Evolutionary conservation across 64 coral and sea anemone species (phyloP).

Genomic region (Astreopora myriophthalma): DNA sequence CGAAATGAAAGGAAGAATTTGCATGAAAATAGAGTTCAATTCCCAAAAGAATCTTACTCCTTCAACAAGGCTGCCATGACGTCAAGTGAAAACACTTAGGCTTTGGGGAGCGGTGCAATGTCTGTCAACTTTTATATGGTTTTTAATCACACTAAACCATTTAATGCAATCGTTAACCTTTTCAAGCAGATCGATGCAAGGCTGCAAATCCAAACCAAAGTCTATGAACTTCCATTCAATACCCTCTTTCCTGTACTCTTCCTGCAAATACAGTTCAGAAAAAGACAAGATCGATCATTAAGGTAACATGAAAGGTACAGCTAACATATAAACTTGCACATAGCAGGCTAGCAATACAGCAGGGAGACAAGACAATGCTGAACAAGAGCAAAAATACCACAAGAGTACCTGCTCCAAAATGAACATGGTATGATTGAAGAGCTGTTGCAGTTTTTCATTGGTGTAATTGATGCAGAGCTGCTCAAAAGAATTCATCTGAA

Average conservation of each 20-base stretch:
- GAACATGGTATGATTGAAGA: constrained; percentile 99
- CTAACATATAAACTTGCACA: too few species aligned
- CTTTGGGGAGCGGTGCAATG: too few species aligned
- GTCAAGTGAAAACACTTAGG: too few species aligned
- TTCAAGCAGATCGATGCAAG: constrained; percentile 93
- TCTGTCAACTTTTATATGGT: too few species aligned
- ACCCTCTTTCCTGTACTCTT: constrained; percentile 99
- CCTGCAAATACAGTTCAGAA: background rate
- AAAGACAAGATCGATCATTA: background rate
- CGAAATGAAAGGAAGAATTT: too few species aligned
- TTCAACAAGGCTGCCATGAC: too few species aligned
- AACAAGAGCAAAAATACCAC: background rate
- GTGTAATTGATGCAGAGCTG: constrained; percentile 99
- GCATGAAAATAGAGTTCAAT: too few species aligned
- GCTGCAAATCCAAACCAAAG: constrained; percentile 99
- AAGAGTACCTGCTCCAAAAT: constrained; percentile 89
- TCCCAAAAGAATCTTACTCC: too few species aligned
- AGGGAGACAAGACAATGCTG: background rate
- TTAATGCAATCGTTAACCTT: constrained; percentile 49
- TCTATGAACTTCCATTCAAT: constrained; percentile 99
- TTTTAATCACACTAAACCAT: too few species aligned
- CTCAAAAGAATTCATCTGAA: constrained; percentile 98
- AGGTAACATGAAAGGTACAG: background rate
- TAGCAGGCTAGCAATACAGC: too few species aligned
- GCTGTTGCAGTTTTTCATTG: constrained; percentile 97